Evolutionary conservation across 2,797 vertebrate species (phyloP), one percentile per base, ranked within the genome.

Genomic region (Kryptolebias ocellatus): DNA sequence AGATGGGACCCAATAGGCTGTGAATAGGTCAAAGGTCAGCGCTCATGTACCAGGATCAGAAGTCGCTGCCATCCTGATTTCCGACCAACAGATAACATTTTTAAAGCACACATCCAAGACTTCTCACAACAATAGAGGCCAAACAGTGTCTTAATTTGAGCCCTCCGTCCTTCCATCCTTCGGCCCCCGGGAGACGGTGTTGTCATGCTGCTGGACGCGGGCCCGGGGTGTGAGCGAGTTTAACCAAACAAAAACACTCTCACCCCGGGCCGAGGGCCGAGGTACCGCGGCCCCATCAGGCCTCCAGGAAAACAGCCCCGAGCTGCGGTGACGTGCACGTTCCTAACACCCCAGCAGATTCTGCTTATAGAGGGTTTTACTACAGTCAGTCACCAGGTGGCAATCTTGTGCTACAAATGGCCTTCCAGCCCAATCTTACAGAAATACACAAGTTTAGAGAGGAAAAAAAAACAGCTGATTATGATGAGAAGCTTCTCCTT

Each of bases 181-280:
- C 74, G 78, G 74, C 87, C 83, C 20, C 81, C 67, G 64, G 82
- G 91, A 90, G 85, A 88, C 71, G 80, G 76, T 90, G 90, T 83
- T 88, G 88, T 91, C 89, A 92, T 89, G 76, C 83, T 85, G 79
- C 82, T 92, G 88, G 88, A 90, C 70, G 31, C 28, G 57, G 64
- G 88, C 91, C 90, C 84, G 52, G 87, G 78, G 83, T 84, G 89
- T 74, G 80, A 88, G 76, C 67, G 78, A 87, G 88, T 88, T 90
- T 89, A 91, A 88, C 83, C 73, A 90, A 90, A 90, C 88, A 91
- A 91, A 91, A 91, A 90, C 83, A 91, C 79, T 86, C 85, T 81
- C 75, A 64, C 57, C 82, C 73, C 10, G 34, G 60, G 69, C 70
- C 45, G 60, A 85, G 78, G 78, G 79, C 83, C 67, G 73, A 20